Evolutionary conservation across 1,140 invertebrate genomes (phyloP).

Genomic region (Drosophila guanche): DNA sequence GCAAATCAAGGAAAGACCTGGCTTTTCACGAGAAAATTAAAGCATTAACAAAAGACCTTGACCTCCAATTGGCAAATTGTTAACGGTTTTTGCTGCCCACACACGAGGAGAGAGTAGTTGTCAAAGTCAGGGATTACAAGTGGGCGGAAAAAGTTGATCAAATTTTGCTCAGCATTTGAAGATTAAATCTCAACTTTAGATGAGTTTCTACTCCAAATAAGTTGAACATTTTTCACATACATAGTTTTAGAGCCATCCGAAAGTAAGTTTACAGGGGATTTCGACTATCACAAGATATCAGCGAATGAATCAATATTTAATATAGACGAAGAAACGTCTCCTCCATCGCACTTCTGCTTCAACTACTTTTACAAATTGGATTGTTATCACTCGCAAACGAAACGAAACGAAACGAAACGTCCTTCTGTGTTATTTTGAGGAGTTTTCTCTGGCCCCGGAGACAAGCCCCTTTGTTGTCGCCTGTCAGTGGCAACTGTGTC

Average conservation of each 20-base stretch:
- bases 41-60: conserved; percentile 4
- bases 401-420: background rate
- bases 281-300: background rate
- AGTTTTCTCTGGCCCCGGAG: conserved; percentile 28
- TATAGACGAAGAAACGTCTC: background rate
- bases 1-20: no score
- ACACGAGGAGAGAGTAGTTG: background rate
- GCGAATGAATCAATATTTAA: conserved; percentile 2
- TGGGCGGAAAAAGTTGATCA: no score
- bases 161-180: no score
- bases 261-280: no score
- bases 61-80: conserved; percentile 24
- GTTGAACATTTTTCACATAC: no score
- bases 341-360: background rate
- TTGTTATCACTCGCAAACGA: conserved; percentile 59
- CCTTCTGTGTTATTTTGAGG: conserved; percentile 24
- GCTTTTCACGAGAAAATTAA: background rate
- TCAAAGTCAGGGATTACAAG: conserved; percentile 4
- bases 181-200: no score
- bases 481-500: conserved; percentile 64
- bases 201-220: no score
- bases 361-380: conserved; percentile 55
- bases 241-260: no score
- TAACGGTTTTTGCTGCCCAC: conserved; percentile 1
- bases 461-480: conserved; percentile 68